Evolutionary conservation across 1,140 invertebrate genomes (phyloP).

Genomic region (Agraylea sexmaculata): DNA sequence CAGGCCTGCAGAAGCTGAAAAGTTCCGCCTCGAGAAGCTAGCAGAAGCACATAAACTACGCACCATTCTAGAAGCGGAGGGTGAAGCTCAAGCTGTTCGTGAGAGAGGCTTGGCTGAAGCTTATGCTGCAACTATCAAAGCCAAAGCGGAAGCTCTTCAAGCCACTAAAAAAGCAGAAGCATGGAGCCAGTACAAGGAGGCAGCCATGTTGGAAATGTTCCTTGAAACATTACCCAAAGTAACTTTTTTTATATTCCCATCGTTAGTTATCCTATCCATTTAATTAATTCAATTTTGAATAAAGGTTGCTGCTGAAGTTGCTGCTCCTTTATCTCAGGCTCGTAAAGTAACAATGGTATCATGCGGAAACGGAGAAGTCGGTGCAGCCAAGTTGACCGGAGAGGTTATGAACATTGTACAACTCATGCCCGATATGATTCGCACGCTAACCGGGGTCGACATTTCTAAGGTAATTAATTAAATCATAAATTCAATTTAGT

Average conservation of each 20-base stretch:
- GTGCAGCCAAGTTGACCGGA: slow-evolving; percentile 84
- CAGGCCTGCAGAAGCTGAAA: slow-evolving; percentile 87
- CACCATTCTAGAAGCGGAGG: slow-evolving; percentile 84
- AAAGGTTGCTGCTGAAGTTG: slow-evolving; percentile 89
- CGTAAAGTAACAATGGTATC: slow-evolving; percentile 94
- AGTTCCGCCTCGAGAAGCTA: slow-evolving; percentile 82
- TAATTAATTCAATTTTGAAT: slow-evolving; percentile 17
- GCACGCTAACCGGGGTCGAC: slow-evolving; percentile 84
- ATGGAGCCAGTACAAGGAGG: slow-evolving; percentile 90
- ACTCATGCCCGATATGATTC: slow-evolving; percentile 80
- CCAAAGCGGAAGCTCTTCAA: slow-evolving; percentile 90
- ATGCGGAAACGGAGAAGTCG: slow-evolving; percentile 80
- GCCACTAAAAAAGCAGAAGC: slow-evolving; percentile 95
- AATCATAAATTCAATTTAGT: neutral
- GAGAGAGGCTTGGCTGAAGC: slow-evolving; percentile 72
- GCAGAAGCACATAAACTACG: slow-evolving; percentile 83
- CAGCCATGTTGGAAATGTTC: slow-evolving; percentile 96
- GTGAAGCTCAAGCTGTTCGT: slow-evolving; percentile 81
- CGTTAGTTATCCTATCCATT: slow-evolving; percentile 2
- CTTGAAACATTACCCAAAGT: slow-evolving; percentile 93
- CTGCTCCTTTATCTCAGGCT: slow-evolving; percentile 82
- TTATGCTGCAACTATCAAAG: slow-evolving; percentile 85
- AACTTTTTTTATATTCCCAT: slow-evolving; percentile 13
- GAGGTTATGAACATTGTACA: slow-evolving; percentile 89
- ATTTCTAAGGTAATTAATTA: slow-evolving; percentile 60